Evolutionary conservation across 2,113 vertebrate species (phyloP).

Genomic region (Morone saxatilis): DNA sequence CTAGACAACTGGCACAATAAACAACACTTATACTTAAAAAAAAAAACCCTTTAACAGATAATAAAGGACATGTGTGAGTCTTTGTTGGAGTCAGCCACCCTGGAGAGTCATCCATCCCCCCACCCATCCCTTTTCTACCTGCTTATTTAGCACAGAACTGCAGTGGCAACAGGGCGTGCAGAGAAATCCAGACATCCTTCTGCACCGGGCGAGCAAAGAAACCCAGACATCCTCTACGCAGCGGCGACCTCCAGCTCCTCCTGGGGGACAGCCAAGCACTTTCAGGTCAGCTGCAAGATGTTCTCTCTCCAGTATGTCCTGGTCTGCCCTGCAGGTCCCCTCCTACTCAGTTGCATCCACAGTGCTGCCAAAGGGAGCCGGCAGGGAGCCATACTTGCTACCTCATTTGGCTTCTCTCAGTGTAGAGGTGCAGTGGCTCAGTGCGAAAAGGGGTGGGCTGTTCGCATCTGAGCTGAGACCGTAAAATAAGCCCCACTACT

Average conservation of each 20-base stretch:
- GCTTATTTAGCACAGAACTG: conserved; percentile 31
- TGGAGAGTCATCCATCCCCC: not conserved
- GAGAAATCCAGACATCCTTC: conserved; percentile 30
- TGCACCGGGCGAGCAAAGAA: conserved; percentile 16
- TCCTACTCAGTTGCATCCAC: conserved; percentile 14
- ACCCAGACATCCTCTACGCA: conserved; percentile 31
- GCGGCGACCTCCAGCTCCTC: conserved; percentile 41
- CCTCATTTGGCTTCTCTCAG: conserved; percentile 42
- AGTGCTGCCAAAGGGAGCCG: conserved; percentile 18
- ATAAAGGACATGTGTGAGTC: not conserved
- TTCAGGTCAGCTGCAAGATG: conserved; percentile 55
- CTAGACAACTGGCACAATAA: not conserved
- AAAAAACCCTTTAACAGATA: not conserved
- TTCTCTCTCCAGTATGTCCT: conserved; percentile 36
- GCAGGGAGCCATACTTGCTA: conserved; percentile 4
- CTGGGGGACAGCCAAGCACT: conserved; percentile 53
- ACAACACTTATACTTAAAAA: not conserved
- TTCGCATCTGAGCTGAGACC: conserved; percentile 14
- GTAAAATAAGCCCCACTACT: conserved; percentile 2
- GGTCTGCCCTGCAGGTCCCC: conserved; percentile 26
- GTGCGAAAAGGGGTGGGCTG: not conserved
- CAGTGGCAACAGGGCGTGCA: conserved; percentile 5
- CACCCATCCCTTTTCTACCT: not conserved
- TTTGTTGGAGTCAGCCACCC: conserved; percentile 15
- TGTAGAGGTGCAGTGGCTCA: conserved; percentile 27